Evolutionary conservation across 2,113 vertebrate species (phyloP).

Genomic region (Corythornis vintsioides): DNA sequence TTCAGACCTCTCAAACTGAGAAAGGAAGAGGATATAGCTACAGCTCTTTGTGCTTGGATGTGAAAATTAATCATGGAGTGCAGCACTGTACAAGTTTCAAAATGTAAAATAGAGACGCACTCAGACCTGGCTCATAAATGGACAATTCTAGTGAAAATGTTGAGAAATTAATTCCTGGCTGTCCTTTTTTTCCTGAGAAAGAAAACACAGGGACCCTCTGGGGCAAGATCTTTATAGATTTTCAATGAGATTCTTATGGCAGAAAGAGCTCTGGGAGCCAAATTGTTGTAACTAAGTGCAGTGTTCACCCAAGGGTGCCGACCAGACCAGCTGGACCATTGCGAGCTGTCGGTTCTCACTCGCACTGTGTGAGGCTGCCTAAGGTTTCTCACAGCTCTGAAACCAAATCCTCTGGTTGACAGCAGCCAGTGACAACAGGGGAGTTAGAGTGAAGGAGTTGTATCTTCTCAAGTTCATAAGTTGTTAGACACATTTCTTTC

Average conservation of each 20-base stretch:
- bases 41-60: conserved; percentile 25
- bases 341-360: conserved; percentile 69
- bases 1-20: conserved; percentile 4
- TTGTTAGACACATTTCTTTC: neutral
- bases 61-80: conserved; percentile 62
- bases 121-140: conserved; percentile 54
- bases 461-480: neutral
- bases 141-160: conserved; percentile 42
- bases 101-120: conserved; percentile 51
- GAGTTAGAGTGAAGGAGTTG: neutral
- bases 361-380: conserved; percentile 18
- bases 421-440: neutral
- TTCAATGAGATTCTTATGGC: conserved; percentile 76
- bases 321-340: conserved; percentile 60
- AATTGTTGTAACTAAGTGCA: conserved; percentile 77
- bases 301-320: conserved; percentile 64
- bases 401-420: conserved; percentile 49
- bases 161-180: conserved; percentile 59
- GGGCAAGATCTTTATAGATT: conserved; percentile 72
- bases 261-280: conserved; percentile 74
- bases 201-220: conserved; percentile 68
- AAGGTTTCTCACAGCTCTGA: conserved; percentile 50
- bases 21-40: conserved; percentile 42
- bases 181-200: conserved; percentile 57
- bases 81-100: conserved; percentile 45